Evolutionary conservation across 2,888 invertebrate species (phyloP), one percentile per base, ranked within the genome.

Genomic region (Mesochorus sp.): DNA sequence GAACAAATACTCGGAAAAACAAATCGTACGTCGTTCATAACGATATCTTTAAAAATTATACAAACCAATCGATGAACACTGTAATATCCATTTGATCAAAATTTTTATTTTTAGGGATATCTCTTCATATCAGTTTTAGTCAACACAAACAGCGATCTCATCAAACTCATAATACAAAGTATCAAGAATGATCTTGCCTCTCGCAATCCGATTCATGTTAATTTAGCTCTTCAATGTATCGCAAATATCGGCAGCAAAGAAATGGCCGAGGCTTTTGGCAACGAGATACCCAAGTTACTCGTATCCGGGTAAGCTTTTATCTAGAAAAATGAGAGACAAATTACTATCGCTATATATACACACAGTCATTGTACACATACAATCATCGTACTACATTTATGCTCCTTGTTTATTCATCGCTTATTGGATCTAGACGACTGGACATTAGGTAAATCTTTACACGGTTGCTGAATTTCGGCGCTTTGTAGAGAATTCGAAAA

Each of bases 1-100:
- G 79, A 99, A 99, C 92, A 99, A 99, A 93, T 99, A 99, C 93
- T 99, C 99, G 61, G 99, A 99, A 92, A 99, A 99, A 93, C 99
- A 99, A 94, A 99, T 99, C 92, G 98, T 96, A 93, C 93, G 94
- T 92, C 14, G n/a, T 12, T 42, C 4, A 14, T 21, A 19, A 19
- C 5, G 6, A 1, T 1, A 47, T 47, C 8, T 19, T 8, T 47
- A 6, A 47, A 19, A 28, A 53, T 19, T 19, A 1, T 5, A 47
- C 47, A 1, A 19, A 47, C 6, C 19, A 4, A 47, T 10, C 17
- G 5, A 51, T 49, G 3, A 17, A 47, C 6, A 19, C 17, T 10
- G 14, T 26, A 39, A 19, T n/a, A n/a, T 10, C 2, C 5, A 17
- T 28, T 21, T 19, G 12, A 49, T 47, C 12, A 24, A 10, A 28